Conservation (phyloP, 1,140 invertebrate genomes). For the Lepidostoma basale region DNA sequence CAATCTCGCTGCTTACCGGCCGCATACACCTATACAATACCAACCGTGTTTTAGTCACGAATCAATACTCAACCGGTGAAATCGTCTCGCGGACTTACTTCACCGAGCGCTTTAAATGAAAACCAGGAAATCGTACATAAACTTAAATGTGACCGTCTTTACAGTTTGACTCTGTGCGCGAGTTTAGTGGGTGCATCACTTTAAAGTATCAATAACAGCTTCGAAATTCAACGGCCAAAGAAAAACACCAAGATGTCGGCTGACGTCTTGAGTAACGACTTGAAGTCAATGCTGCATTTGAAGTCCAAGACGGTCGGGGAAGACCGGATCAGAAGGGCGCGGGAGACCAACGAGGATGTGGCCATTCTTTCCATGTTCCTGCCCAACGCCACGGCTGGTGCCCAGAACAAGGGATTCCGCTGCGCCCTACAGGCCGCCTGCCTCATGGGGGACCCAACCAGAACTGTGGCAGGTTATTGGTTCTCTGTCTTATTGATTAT, state of each 20-base stretch:
- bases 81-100: background rate
- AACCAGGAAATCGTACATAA: background rate
- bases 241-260: slow-evolving; percentile 65
- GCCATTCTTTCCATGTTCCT: slow-evolving; percentile 83
- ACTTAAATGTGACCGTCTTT: background rate
- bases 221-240: slow-evolving; percentile 38
- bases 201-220: background rate
- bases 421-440: slow-evolving; percentile 77
- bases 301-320: slow-evolving; percentile 77
- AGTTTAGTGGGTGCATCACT: background rate
- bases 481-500: slow-evolving; percentile 1
- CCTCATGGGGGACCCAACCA: slow-evolving; percentile 75
- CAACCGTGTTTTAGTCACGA: background rate
- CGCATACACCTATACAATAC: background rate
- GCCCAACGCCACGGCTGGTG: slow-evolving; percentile 68
- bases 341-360: slow-evolving; percentile 83
- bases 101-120: background rate
- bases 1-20: background rate
- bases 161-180: background rate
- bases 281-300: slow-evolving; percentile 74
- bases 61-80: background rate
- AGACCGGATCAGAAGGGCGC: slow-evolving; percentile 74
- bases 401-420: slow-evolving; percentile 75
- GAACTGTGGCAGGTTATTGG: slow-evolving; percentile 74
- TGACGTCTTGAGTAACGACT: slow-evolving; percentile 76